Percentiles rank a stretch among this genome's conserved stretches.
These are phyloP conservation scores for Natrix natrix DNA, from an alignment of 2,797 vertebrate species.

Conservation along the genomic window DNA sequence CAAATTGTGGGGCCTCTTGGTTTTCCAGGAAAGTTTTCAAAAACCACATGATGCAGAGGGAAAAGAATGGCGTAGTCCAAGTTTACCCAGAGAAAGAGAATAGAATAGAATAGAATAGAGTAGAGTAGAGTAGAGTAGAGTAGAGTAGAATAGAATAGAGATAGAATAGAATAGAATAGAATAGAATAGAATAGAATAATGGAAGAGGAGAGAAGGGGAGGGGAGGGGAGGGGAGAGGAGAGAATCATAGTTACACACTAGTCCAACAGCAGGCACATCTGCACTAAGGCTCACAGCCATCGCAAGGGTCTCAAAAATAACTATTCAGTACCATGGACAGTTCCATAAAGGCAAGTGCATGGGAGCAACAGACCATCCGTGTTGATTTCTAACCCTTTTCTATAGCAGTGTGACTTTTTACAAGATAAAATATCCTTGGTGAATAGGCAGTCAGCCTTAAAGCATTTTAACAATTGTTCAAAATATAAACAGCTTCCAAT, in stretches of 20 bases:
- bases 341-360: background rate
- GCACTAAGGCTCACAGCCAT: background rate
- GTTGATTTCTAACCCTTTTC: background rate
- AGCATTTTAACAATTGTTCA: background rate
- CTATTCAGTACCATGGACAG: constrained; percentile 8
- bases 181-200: background rate
- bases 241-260: background rate
- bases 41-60: background rate
- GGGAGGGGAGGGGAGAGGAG: too few relatives aligned
- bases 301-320: background rate
- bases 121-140: too few relatives aligned
- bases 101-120: background rate
- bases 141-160: too few relatives aligned
- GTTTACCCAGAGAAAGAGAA: background rate
- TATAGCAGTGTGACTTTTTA: background rate
- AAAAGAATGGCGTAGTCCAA: too few relatives aligned
- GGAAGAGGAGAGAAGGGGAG: too few relatives aligned
- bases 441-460: constrained; percentile 1
- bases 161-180: too few relatives aligned
- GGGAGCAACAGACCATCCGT: too few relatives aligned
- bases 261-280: background rate
- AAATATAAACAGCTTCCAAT: background rate
- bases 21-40: background rate
- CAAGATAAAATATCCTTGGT: background rate
- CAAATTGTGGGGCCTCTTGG: background rate